Conservation (phyloP, 2,888 invertebrate genomes). For the Parelbella ahira region DNA sequence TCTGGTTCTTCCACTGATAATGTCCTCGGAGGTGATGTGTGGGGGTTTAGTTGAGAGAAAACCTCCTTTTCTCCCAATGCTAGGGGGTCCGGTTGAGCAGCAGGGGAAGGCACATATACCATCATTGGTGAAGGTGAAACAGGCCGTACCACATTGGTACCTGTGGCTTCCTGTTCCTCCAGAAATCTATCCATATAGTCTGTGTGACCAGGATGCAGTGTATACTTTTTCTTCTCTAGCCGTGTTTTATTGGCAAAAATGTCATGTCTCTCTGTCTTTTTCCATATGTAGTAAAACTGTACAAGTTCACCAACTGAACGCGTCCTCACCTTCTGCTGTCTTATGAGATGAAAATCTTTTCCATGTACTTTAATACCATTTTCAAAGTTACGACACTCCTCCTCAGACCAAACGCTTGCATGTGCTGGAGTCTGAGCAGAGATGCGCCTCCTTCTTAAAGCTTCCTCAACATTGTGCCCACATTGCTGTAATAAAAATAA, state of each 20-base stretch:
- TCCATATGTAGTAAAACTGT: conserved; percentile 98
- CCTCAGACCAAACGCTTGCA: conserved; percentile 96
- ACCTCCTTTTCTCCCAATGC: conserved; percentile 74
- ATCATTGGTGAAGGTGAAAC: conserved; percentile 84
- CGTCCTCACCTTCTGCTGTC: conserved; percentile 95
- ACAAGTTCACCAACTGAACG: conserved; percentile 97
- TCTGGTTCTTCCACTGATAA: conserved; percentile 69
- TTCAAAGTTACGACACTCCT: conserved; percentile 98
- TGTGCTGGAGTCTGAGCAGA: conserved; percentile 86
- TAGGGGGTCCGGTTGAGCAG: conserved; percentile 65
- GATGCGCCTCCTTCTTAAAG: conserved; percentile 88
- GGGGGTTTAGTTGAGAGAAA: conserved; percentile 67
- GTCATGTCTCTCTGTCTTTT: conserved; percentile 98
- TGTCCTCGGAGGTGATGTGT: conserved; percentile 58
- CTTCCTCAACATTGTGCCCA: conserved; percentile 97
- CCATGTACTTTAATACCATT: conserved; percentile 95
- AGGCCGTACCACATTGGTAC: conserved; percentile 78
- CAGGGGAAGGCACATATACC: conserved; percentile 65
- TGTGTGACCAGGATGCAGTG: conserved; percentile 94
- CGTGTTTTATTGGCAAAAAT: conserved; percentile 93
- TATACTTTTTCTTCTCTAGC: conserved; percentile 95
- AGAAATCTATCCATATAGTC: conserved; percentile 97
- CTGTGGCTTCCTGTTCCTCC: conserved; percentile 90
- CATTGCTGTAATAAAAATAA: conserved; percentile 94
- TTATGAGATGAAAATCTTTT: conserved; percentile 97